These are phyloP conservation scores for Dendrocincla tyrannina DNA, from an alignment of 2,797 vertebrate species.

Conservation along the genomic window DNA sequence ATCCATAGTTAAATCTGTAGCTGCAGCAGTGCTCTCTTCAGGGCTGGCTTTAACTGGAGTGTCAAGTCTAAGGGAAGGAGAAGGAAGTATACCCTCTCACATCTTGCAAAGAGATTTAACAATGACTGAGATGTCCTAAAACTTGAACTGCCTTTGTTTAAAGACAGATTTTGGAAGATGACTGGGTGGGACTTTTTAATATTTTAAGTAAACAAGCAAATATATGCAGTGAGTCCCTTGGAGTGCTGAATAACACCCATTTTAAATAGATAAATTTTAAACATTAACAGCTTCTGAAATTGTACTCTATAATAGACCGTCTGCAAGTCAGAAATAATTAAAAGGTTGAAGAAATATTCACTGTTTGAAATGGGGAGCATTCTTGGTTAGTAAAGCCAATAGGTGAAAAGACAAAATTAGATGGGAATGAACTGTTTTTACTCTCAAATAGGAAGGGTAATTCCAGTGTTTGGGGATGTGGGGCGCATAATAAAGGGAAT, in stretches of 20 bases:
- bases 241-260: not conserved
- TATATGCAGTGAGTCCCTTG: not conserved
- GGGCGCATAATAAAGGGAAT: not conserved
- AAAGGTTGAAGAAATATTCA: not conserved
- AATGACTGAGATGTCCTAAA: not conserved
- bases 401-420: not conserved
- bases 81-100: not conserved
- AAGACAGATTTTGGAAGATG: not conserved
- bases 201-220: not conserved
- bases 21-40: not conserved
- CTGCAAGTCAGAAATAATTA: not conserved
- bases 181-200: fast-evolving
- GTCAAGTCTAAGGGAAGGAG: not conserved
- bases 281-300: not conserved
- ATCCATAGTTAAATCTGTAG: not conserved
- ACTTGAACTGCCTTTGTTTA: not conserved
- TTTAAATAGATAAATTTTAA: not conserved
- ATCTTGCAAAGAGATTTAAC: not conserved
- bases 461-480: not conserved
- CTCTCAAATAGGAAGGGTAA: not conserved
- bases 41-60: not conserved
- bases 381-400: not conserved
- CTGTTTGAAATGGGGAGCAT: not conserved
- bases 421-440: not conserved
- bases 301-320: not conserved